Percentiles rank a stretch among this genome's conserved stretches.
These are phyloP conservation scores for Hemaris fuciformis DNA, from an alignment of 2,888 invertebrate species.

Conservation along the genomic window DNA sequence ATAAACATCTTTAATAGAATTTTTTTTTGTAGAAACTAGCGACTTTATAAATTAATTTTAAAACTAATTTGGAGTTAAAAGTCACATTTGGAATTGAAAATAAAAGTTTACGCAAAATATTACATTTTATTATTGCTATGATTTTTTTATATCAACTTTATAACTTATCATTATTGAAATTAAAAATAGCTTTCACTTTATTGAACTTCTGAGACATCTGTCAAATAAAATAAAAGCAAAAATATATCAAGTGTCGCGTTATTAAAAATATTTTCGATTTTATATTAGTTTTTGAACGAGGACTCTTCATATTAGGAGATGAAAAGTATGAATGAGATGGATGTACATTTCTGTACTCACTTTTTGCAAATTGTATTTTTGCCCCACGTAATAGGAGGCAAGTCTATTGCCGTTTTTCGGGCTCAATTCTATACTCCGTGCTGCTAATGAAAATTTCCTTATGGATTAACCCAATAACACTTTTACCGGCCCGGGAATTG, in stretches of 20 bases:
- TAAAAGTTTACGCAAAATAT: neutral
- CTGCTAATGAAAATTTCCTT: too few relatives aligned
- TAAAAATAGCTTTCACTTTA: neutral
- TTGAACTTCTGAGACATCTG: neutral
- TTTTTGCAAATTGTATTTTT: too few relatives aligned
- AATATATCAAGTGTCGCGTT: neutral
- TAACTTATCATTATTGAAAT: neutral
- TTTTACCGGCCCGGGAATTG: too few relatives aligned
- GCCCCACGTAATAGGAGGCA: too few relatives aligned
- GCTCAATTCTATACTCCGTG: too few relatives aligned
- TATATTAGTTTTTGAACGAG: too few relatives aligned
- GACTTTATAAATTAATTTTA: neutral
- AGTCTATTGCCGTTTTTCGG: too few relatives aligned
- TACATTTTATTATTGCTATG: neutral
- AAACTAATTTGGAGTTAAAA: neutral
- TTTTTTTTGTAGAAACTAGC: neutral
- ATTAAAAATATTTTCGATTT: neutral
- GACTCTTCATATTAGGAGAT: too few relatives aligned
- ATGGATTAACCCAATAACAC: too few relatives aligned
- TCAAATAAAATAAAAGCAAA: neutral
- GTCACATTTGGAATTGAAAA: neutral
- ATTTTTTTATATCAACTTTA: neutral
- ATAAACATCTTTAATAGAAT: neutral
- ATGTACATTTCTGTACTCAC: too few relatives aligned
- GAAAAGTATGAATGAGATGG: too few relatives aligned